These are phyloP conservation scores for Channa argus DNA, from an alignment of 2,113 vertebrate species.

Conservation along the genomic window DNA sequence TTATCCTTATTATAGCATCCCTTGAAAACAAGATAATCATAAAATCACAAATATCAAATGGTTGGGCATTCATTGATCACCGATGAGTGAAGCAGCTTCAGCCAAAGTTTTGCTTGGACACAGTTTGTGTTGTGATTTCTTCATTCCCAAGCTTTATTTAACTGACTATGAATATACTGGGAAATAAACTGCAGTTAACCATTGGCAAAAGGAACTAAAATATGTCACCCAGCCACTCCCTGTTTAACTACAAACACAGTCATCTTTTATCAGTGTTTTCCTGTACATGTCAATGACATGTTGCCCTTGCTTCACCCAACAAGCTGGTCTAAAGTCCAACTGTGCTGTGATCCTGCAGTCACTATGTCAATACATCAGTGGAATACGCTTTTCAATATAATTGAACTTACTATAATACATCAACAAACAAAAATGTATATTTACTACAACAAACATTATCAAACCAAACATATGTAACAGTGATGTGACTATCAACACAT, in stretches of 20 bases:
- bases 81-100: background rate
- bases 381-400: background rate
- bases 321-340: constrained; percentile 44
- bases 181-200: background rate
- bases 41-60: too few species aligned
- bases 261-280: background rate
- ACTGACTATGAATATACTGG: too few species aligned
- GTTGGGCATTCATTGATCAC: background rate
- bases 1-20: background rate
- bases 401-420: background rate
- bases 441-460: too few species aligned
- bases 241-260: background rate
- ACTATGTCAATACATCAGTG: constrained; percentile 14
- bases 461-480: too few species aligned
- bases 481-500: too few species aligned
- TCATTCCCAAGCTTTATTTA: too few species aligned
- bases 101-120: constrained; percentile 24
- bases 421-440: background rate
- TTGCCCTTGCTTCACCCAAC: constrained; percentile 1
- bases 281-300: constrained; percentile 29
- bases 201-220: background rate
- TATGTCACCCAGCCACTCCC: background rate
- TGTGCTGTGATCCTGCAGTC: background rate
- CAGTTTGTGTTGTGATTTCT: background rate
- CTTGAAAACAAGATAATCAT: too few species aligned